These are phyloP conservation scores for Podarcis muralis DNA, from an alignment of 2,113 vertebrate species.

Conservation along the genomic window DNA sequence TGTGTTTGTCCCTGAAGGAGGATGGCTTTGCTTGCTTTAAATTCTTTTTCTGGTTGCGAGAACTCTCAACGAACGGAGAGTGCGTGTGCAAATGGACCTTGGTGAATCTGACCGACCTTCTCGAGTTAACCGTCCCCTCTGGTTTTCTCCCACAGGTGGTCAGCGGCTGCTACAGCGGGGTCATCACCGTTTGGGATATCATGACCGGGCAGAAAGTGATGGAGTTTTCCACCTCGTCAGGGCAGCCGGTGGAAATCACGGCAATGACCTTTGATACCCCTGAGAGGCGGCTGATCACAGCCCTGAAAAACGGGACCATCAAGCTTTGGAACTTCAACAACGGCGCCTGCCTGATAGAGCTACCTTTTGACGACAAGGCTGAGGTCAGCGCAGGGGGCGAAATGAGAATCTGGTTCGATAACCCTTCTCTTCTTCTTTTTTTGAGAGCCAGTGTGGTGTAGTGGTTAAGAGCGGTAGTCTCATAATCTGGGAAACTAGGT, in stretches of 20 bases:
- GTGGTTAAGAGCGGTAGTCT: no score
- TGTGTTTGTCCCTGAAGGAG: no score
- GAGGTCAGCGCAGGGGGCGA: constrained; percentile 56
- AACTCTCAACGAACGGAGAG: no score
- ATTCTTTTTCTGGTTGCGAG: no score
- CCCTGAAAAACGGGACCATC: constrained; percentile 52
- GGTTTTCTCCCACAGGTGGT: constrained; percentile 59
- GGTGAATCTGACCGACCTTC: no score
- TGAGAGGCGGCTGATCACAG: constrained; percentile 64
- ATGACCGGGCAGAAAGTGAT: constrained; percentile 52
- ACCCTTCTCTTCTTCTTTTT: no score
- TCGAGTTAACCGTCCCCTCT: no score
- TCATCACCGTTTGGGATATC: constrained; percentile 68
- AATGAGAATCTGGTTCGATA: fast-evolving
- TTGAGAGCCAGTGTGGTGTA: no score
- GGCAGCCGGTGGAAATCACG: constrained; percentile 57
- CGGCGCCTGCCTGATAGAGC: constrained; percentile 57
- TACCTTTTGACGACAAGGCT: constrained; percentile 48
- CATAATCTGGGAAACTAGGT: no score
- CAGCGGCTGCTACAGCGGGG: constrained; percentile 55
- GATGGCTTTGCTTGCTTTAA: no score
- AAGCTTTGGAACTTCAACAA: constrained; percentile 71
- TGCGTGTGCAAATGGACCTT: no score
- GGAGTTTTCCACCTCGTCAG: constrained; percentile 48
- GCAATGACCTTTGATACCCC: constrained; percentile 68